Evolutionary conservation across 2,113 vertebrate genomes (phyloP).

Genomic region (Phocoena phocoena): DNA sequence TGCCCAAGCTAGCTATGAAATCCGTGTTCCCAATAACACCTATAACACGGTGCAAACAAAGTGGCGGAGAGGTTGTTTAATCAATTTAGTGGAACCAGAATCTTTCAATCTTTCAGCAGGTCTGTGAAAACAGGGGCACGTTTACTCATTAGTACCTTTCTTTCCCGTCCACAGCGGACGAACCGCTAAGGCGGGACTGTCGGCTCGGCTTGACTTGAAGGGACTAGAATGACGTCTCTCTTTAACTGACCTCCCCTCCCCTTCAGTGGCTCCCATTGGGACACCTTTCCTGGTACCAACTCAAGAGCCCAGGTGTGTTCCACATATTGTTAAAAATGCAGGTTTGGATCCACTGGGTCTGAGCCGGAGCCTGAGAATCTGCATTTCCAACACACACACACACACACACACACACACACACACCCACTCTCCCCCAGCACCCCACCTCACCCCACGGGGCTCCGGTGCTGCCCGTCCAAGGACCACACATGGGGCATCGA

Average conservation of each 20-base stretch:
- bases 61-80: accelerated
- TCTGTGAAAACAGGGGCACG: no score
- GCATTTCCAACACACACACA: not conserved
- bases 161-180: not conserved
- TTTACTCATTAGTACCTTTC: not conserved
- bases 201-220: accelerated
- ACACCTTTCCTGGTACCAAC: accelerated
- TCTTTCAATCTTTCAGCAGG: not conserved
- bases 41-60: accelerated
- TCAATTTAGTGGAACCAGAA: no score
- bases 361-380: accelerated
- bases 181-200: accelerated
- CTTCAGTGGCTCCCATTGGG: accelerated
- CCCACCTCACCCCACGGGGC: not conserved
- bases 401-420: no score
- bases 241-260: accelerated
- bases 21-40: no score
- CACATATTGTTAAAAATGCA: not conserved
- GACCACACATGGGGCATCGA: accelerated
- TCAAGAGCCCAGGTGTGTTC: accelerated
- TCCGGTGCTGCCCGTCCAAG: accelerated
- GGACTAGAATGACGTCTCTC: not conserved
- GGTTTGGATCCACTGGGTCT: not conserved
- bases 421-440: not conserved
- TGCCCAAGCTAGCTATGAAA: no score